Evolutionary conservation across 1,140 invertebrate genomes (phyloP).

Genomic region (Brachionus paranguensis): DNA sequence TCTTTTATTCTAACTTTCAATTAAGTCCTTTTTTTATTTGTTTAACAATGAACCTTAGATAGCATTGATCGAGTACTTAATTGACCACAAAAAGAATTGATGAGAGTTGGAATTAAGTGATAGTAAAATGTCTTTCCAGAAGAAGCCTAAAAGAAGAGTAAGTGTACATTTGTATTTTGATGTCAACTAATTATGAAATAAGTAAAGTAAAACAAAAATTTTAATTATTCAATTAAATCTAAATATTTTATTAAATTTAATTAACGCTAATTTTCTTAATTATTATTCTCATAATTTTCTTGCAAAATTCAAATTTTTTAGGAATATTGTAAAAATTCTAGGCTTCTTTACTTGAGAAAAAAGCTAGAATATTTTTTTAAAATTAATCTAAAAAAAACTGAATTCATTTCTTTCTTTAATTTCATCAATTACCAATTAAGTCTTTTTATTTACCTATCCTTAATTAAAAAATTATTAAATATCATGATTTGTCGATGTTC

Average conservation of each 20-base stretch:
- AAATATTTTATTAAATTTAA: neutral
- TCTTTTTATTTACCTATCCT: no score
- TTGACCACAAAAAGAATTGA: neutral
- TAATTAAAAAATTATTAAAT: no score
- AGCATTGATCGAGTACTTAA: neutral
- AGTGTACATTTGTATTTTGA: neutral
- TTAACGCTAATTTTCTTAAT: no score
- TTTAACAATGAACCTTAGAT: neutral
- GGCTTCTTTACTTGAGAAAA: no score
- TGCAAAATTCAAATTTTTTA: no score
- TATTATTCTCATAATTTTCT: no score
- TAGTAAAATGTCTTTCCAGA: neutral
- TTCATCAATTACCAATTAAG: no score
- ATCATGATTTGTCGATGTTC: no score
- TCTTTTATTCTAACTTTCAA: neutral
- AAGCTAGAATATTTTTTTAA: no score
- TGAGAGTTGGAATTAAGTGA: neutral
- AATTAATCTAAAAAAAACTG: no score
- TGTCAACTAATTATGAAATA: neutral
- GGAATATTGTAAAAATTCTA: no score
- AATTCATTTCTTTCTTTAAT: no score
- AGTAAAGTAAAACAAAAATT: neutral
- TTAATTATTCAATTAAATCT: neutral
- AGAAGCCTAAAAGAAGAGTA: neutral
- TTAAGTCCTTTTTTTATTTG: neutral